Evolutionary conservation across 2,888 invertebrate genomes (phyloP), one percentile per base, ranked within the genome.

Genomic region (Scaeva pyrastri): DNA sequence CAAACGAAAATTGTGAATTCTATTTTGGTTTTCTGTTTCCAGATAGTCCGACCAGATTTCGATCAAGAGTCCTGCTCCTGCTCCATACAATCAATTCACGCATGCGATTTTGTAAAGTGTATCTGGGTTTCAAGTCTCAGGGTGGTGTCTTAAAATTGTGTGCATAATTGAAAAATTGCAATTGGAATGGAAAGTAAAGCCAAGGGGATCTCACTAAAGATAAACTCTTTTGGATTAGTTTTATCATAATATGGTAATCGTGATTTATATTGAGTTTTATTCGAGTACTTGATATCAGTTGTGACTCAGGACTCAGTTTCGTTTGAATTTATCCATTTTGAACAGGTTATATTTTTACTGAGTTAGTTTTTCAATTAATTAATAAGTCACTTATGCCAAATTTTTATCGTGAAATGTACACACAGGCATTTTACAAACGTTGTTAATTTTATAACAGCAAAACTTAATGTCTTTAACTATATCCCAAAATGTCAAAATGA

Each of bases 201-300:
- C 68, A 31, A 7, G n/a, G 19, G 66, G 77, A 72, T 82, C 58
- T 58, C 23, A 56, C 45, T 26, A 14, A 60, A 75, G 79, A 75
- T 80, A 80, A 80, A 71, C 84, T 75, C n/a, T 68, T 64, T 55
- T 8, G 16, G 79, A 58, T 71, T 39, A 23, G 50, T 14, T 23
- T 39, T 41, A 81, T 52, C 50, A 36, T 39, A 56, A 72, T 81
- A 12, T n/a, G 62, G 56, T 55, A 43, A 85, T 81, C 81, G 19
- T 81, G 81, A 73, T 60, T 76, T 76, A 60, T 72, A 72, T 72
- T 75, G 56, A 23, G 12, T 68, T 80, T 79, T 55, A 75, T 71
- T 70, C 4, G 64, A 39, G 11, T 71, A 1, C 31, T 60, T 62
- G 62, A 39, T 55, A 73, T 62, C 41, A 10, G 14, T 70, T 14